These are phyloP conservation scores for Ypsolopha scabrella DNA, from an alignment of 2,888 invertebrate genomes.

Conservation along the genomic window DNA sequence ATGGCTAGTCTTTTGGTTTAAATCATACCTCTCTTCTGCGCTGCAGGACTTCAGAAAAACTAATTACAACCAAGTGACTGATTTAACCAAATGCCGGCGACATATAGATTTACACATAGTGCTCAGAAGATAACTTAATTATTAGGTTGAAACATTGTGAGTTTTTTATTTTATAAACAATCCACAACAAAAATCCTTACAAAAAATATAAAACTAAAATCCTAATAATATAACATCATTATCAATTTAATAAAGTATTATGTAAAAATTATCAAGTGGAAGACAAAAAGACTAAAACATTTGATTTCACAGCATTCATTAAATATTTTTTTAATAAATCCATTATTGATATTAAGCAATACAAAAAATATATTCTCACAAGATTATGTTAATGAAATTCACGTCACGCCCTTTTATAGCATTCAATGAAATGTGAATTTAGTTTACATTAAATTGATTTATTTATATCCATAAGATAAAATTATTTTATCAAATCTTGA, in stretches of 20 bases:
- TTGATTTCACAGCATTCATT: conserved; percentile 8
- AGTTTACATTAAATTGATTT: background rate
- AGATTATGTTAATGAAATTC: background rate
- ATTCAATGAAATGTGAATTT: background rate
- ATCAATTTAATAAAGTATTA: conserved; percentile 5
- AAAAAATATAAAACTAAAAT: too few species aligned
- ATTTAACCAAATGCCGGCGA: too few species aligned
- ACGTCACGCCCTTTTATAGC: background rate
- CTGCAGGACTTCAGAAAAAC: too few species aligned
- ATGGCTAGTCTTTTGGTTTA: too few species aligned
- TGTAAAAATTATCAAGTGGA: conserved; percentile 11
- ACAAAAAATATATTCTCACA: conserved; percentile 7
- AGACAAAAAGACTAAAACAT: conserved; percentile 21
- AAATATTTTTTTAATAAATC: conserved; percentile 10
- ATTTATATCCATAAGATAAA: too few species aligned
- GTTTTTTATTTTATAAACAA: too few species aligned
- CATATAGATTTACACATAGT: too few species aligned
- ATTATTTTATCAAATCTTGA: conserved; percentile 11
- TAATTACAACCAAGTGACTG: too few species aligned
- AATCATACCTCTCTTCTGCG: too few species aligned
- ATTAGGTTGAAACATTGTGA: too few species aligned
- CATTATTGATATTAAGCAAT: conserved; percentile 9
- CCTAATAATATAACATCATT: background rate
- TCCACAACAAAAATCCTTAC: too few species aligned
- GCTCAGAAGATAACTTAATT: too few species aligned